Conservation (phyloP, 2,888 invertebrate species). For the Lysandra coridon region DNA sequence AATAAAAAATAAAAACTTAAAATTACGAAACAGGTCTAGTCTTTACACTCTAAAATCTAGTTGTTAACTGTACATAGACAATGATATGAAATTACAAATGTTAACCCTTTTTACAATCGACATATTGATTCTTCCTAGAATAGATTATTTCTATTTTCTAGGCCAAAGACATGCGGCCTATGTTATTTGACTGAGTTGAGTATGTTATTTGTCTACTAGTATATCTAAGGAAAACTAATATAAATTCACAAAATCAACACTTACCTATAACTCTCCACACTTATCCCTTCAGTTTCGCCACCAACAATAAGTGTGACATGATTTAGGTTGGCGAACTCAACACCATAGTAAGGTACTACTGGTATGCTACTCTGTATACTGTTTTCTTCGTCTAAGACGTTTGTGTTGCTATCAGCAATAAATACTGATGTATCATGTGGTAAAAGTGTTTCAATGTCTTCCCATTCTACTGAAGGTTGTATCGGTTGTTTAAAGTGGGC, state of each 20-base stretch:
- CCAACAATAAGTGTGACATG: constrained; percentile 88
- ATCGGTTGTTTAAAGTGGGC: constrained; percentile 91
- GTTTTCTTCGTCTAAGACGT: constrained; percentile 43
- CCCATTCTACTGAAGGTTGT: constrained; percentile 83
- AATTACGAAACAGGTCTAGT: not conserved
- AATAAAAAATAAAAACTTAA: not conserved
- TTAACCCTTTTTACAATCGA: too few species aligned
- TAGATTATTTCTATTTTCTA: too few species aligned
- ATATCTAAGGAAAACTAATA: not conserved
- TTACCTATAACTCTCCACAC: constrained; percentile 84
- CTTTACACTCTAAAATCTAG: not conserved
- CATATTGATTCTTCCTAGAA: too few species aligned
- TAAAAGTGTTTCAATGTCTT: constrained; percentile 76
- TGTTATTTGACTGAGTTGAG: too few species aligned
- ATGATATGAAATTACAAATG: not conserved
- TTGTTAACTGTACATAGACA: not conserved
- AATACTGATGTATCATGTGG: constrained; percentile 77
- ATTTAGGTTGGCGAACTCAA: constrained; percentile 75
- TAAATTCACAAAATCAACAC: constrained; percentile 40
- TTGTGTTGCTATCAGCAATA: constrained; percentile 84
- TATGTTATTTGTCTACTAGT: too few species aligned
- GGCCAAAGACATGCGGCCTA: too few species aligned
- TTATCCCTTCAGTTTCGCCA: constrained; percentile 94
- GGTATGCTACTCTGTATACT: constrained; percentile 62
- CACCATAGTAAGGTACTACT: constrained; percentile 82